These are phyloP conservation scores for Xenops minutus DNA, from an alignment of 2,797 vertebrate genomes.

Conservation along the genomic window DNA sequence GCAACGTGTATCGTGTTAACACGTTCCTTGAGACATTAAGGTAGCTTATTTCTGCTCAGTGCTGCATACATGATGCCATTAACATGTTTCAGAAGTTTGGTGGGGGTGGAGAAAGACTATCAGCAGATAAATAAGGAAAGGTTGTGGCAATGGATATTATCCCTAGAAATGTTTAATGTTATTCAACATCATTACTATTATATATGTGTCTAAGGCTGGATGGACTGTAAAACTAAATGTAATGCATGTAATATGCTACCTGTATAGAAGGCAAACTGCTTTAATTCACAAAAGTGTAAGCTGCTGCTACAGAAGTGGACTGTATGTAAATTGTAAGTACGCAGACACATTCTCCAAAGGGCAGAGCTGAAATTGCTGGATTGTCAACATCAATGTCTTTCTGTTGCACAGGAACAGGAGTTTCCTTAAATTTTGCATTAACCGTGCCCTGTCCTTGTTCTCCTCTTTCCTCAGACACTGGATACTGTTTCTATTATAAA, in stretches of 20 bases:
- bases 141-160: not conserved
- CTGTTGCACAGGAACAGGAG: not conserved
- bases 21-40: not conserved
- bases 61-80: accelerated
- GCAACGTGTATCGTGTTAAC: not conserved
- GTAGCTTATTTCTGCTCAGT: not conserved
- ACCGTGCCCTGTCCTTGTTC: not conserved
- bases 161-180: not conserved
- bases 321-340: not conserved
- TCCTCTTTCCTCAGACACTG: not conserved
- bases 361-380: not conserved
- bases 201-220: accelerated
- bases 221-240: not conserved
- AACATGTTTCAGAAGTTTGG: not conserved
- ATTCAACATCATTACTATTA: not conserved
- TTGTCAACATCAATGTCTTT: accelerated
- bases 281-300: not conserved
- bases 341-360: not conserved
- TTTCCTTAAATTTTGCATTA: not conserved
- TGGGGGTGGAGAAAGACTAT: not conserved
- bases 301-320: not conserved
- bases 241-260: not conserved
- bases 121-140: not conserved
- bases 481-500: not conserved
- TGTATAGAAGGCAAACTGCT: not conserved